Base-by-base conservation (phyloP, 2,888 invertebrate species). In the Pachliopta kotzebuea region DNA sequence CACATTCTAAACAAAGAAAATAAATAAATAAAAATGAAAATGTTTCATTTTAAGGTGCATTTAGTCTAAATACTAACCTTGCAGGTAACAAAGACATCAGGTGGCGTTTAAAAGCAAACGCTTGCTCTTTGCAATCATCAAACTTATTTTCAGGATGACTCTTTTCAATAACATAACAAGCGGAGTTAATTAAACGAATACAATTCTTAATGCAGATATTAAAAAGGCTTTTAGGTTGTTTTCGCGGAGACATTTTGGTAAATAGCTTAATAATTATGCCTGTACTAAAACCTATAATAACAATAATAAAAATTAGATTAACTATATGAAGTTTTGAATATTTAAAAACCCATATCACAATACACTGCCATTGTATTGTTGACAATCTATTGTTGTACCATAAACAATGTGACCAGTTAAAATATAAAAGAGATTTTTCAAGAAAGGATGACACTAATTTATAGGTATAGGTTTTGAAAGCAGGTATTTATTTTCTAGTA, bases 121-220 rank as follows among this genome's bases (percentile, higher is more conserved):
- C 83, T 72, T 83, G 80, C 63, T 75, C 76, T 70, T 89, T 88
- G 77, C 83, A 85, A 68, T 88, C 84, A 63, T 77, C 72, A 71
- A 78, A 83, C 67, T 85, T 79, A 72, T 78, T 81, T 70, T 88
- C 88, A 7, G 85, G 80, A 75, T 81, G 84, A 74, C 74, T 81
- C 71, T 83, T 88, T 79, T 89, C 89, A 68, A 92, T 88, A 71
- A 77, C 74, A 78, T 84, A 84, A 79, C 88, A 89, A 78, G 87
- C 86, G 31, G 81, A 83, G 83, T 90, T 89, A 69, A 92, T 88
- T 68, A 89, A 73, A 76, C 72, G 72, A 74, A 92, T 83, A 71
- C 86, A 82, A 79, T 76, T 85, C 80, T 82, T 87, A 69, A 90
- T 76, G 75, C 88, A 84, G 68, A 88, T 73, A 76, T 82, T 83